Percentiles rank a stretch among this genome's conserved stretches.
phyloP scores from a whole-genome alignment of 2,113 vertebrate species.

The Albula glossodonta region DNA sequence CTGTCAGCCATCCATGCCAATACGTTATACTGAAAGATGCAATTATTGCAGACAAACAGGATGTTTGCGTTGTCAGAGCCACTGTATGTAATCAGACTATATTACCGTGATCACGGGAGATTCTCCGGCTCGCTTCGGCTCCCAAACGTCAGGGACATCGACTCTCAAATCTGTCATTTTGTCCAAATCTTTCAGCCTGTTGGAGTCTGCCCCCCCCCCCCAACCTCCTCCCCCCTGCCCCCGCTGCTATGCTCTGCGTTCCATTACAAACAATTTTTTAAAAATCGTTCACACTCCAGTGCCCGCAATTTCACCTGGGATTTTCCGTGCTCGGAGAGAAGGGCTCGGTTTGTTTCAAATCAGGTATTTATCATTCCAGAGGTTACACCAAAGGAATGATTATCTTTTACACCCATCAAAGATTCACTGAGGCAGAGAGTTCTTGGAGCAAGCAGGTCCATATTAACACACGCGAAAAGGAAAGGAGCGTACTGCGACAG shows the following conservation, averaged over 20 bases:
- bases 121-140: neutral
- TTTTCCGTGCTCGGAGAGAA: slow-evolving; percentile 51
- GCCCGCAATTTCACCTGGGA: slow-evolving; percentile 60
- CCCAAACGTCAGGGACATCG: neutral
- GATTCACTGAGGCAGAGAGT: neutral
- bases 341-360: slow-evolving; percentile 57
- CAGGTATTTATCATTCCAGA: slow-evolving; percentile 60
- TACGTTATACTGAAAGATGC: neutral
- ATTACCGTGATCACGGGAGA: neutral
- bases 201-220: neutral
- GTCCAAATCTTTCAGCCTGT: too few relatives aligned
- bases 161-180: slow-evolving; percentile 7
- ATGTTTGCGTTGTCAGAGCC: too few relatives aligned
- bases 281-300: slow-evolving; percentile 56
- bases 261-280: neutral
- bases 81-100: neutral
- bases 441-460: too few relatives aligned
- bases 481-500: too few relatives aligned
- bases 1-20: neutral
- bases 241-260: neutral
- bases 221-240: neutral
- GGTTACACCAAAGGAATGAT: slow-evolving; percentile 48
- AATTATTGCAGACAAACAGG: neutral
- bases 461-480: neutral
- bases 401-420: slow-evolving; percentile 47